Conservation (phyloP, 1,140 invertebrate genomes). For the Zaprionus davidi region DNA sequence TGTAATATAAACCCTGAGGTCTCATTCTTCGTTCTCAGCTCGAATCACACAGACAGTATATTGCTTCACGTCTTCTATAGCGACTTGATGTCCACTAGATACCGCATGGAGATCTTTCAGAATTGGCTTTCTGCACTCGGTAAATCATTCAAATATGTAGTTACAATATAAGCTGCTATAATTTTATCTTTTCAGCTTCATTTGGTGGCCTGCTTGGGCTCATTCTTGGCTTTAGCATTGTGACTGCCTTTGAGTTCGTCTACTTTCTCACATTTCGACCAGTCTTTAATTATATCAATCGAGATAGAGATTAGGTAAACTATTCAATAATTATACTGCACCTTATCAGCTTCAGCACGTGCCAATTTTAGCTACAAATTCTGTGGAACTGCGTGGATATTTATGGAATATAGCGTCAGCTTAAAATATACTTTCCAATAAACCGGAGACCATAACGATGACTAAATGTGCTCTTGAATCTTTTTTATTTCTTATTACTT, state of each 20-base stretch:
- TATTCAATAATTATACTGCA: not conserved
- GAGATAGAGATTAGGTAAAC: conserved; percentile 43
- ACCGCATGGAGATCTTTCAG: conserved; percentile 86
- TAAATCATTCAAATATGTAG: conserved; percentile 15
- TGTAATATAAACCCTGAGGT: too few species aligned
- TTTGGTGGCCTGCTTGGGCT: conserved; percentile 88
- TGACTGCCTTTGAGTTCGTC: conserved; percentile 88
- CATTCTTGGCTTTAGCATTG: conserved; percentile 89
- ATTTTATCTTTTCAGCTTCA: conserved; percentile 85
- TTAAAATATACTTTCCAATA: too few species aligned
- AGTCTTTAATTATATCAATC: conserved; percentile 83
- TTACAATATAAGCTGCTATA: not conserved
- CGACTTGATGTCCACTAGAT: conserved; percentile 86
- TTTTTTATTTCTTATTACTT: too few species aligned
- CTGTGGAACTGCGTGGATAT: too few species aligned
- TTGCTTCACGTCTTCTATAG: conserved; percentile 87
- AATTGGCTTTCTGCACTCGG: conserved; percentile 85
- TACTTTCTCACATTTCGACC: conserved; percentile 87
- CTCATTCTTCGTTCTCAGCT: not conserved
- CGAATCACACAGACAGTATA: conserved; percentile 84
- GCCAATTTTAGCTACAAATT: not conserved
- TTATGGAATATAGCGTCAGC: too few species aligned
- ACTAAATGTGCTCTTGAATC: too few species aligned
- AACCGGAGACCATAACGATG: too few species aligned
- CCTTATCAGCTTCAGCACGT: not conserved